These are phyloP conservation scores for Meta bourneti DNA, from an alignment of 2,888 invertebrate genomes.

Conservation along the genomic window DNA sequence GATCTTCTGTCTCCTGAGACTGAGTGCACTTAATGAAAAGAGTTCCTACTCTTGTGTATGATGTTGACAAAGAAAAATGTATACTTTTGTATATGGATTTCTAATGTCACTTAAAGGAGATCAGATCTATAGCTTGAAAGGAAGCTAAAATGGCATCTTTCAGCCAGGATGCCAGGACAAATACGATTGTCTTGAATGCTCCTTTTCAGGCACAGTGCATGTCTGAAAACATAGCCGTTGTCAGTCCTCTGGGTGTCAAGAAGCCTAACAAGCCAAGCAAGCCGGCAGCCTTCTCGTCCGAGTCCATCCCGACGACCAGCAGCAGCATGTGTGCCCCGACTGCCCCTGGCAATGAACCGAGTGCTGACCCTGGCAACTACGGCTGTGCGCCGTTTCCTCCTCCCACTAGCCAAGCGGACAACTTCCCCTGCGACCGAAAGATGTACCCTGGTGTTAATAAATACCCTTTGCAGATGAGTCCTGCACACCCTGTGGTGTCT, in stretches of 20 bases:
- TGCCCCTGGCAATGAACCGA: constrained; percentile 15
- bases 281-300: constrained; percentile 23
- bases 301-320: background rate
- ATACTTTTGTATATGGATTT: constrained; percentile 48
- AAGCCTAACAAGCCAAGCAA: constrained; percentile 27
- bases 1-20: background rate
- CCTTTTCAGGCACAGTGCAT: constrained; percentile 63
- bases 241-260: constrained; percentile 42
- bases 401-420: constrained; percentile 4
- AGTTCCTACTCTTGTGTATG: background rate
- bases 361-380: constrained; percentile 7
- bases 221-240: constrained; percentile 48
- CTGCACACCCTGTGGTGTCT: constrained; percentile 10
- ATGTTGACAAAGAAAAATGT: constrained; percentile 49
- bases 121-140: constrained; percentile 68
- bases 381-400: constrained; percentile 21
- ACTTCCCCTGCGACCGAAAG: constrained; percentile 36
- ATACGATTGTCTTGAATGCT: constrained; percentile 58
- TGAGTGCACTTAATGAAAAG: background rate
- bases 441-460: constrained; percentile 54
- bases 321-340: constrained; percentile 62
- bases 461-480: constrained; percentile 36
- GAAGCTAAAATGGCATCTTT: constrained; percentile 76
- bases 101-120: constrained; percentile 71
- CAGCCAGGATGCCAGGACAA: constrained; percentile 72